These are phyloP conservation scores for Morpho achilles DNA, from an alignment of 2,888 invertebrate genomes.

Conservation along the genomic window DNA sequence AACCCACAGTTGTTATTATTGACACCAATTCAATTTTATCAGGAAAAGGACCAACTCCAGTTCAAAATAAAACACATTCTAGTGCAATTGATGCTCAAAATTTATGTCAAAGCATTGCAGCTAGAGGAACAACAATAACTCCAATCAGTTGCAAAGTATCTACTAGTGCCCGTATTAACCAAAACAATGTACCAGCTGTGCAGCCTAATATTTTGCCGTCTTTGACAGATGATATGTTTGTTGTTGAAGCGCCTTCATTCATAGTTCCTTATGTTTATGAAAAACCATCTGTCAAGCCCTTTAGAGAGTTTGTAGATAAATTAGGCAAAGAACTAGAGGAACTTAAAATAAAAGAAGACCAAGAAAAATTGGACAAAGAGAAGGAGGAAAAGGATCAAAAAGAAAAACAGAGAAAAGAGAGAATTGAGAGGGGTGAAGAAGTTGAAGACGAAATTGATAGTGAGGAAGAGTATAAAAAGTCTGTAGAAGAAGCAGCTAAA, in stretches of 20 bases:
- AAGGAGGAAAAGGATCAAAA: conserved; percentile 54
- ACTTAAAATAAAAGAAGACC: conserved; percentile 58
- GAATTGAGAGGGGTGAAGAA: conserved; percentile 51
- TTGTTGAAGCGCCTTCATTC: conserved; percentile 94
- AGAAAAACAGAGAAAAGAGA: conserved; percentile 67
- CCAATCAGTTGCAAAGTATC: conserved; percentile 59
- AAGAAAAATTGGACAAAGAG: conserved; percentile 54
- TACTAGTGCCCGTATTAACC: conserved; percentile 28
- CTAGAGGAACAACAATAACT: conserved; percentile 77
- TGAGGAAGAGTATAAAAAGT: conserved; percentile 31
- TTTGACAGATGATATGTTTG: conserved; percentile 94
- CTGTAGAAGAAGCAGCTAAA: conserved; percentile 40
- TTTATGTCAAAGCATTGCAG: conserved; percentile 70
- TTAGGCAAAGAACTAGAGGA: conserved; percentile 82
- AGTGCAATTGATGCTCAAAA: conserved; percentile 57
- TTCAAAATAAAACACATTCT: conserved; percentile 40
- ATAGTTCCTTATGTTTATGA: conserved; percentile 96
- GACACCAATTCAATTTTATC: conserved; percentile 87
- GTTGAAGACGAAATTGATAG: conserved; percentile 40
- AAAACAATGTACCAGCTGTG: conserved; percentile 36
- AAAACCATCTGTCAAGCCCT: conserved; percentile 90
- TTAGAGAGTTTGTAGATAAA: conserved; percentile 86
- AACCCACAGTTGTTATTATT: conserved; percentile 90
- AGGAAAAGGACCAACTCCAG: conserved; percentile 47
- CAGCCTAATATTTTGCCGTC: conserved; percentile 84